Evolutionary conservation across 1,140 invertebrate genomes (phyloP), one percentile per base, ranked within the genome.

Genomic region (Pomacea maculata): DNA sequence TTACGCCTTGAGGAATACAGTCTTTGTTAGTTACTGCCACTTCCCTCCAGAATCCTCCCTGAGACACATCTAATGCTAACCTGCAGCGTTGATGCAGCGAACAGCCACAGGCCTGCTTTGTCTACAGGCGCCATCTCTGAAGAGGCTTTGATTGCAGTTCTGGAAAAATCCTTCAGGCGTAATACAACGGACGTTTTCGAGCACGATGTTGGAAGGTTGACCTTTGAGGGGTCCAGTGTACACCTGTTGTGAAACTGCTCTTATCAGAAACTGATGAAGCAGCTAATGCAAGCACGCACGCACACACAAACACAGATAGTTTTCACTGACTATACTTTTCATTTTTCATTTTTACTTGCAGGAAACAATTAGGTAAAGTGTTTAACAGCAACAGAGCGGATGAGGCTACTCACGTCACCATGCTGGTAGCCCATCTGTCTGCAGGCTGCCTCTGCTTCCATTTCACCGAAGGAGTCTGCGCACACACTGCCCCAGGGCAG

Each of bases 401-500:
- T 82, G 15, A 64, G 34, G 65, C 55, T 81, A 15, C 83, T 72
- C 64, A 87, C 71, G 52, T 85, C 80, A 11, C 83, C 79, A 76
- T 78, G 72, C 63, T 67, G 0, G 52, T 75, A 87, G 25, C 81
- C 81, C 21, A 86, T 76, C 45, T 82, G 34, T 64, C 77, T 80
- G 81, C 88, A 89, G 29, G 83, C 84, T 12, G 87, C 84, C 19
- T 78, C 78, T 11, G 87, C 86, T 29, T 81, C 85, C 45, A 80
- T 83, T 52, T 86, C 82, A 64, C 85, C 83, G 75, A 81, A 88
- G 57, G 82, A 82, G 75, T 86, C 84, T 63, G 81, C 79, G 80
- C 88, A 89, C 12, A 89, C 82, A 21, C 79, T 79, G 10, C 88
- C 88, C 85, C 85, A 88, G 15, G 64, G 71, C 45, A 81, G 67